Conservation (phyloP, 2,113 vertebrate genomes). For the Osmerus mordax region DNA sequence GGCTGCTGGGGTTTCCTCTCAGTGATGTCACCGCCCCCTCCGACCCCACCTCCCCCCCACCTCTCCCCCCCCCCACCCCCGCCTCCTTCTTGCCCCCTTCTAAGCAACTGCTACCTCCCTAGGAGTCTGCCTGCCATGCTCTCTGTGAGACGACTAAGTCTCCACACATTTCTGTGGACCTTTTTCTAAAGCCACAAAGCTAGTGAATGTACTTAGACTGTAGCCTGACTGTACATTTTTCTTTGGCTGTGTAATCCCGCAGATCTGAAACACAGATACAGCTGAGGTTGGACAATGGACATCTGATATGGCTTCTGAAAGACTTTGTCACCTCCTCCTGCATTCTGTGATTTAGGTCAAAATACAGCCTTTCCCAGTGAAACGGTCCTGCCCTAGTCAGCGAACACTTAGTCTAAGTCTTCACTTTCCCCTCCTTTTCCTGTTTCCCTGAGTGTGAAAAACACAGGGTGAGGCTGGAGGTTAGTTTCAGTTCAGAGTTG, state of each 20-base stretch:
- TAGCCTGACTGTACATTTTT: not conserved
- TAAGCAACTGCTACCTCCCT: slow-evolving; percentile 1
- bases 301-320: slow-evolving; percentile 21
- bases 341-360: slow-evolving; percentile 8
- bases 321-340: slow-evolving; percentile 21
- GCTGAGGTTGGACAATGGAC: slow-evolving; percentile 41
- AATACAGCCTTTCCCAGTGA: slow-evolving; percentile 5
- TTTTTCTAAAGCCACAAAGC: not conserved
- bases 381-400: slow-evolving; percentile 12
- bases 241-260: slow-evolving; percentile 1
- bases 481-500: slow-evolving; percentile 74
- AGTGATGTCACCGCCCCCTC: slow-evolving; percentile 70
- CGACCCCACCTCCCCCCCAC: not conserved
- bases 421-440: slow-evolving; percentile 63
- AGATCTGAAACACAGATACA: slow-evolving; percentile 18
- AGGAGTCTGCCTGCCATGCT: not conserved
- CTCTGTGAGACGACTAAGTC: not conserved
- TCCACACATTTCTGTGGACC: not conserved
- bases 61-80: not conserved
- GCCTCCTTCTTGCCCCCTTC: slow-evolving; percentile 26
- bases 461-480: slow-evolving; percentile 61
- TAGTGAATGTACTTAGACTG: not conserved
- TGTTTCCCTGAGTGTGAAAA: slow-evolving; percentile 56
- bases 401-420: slow-evolving; percentile 11
- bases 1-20: slow-evolving; percentile 74